Evolutionary conservation across 2,113 vertebrate genomes (phyloP), one percentile per base, ranked within the genome.

Genomic region (Pseudonaja textilis): DNA sequence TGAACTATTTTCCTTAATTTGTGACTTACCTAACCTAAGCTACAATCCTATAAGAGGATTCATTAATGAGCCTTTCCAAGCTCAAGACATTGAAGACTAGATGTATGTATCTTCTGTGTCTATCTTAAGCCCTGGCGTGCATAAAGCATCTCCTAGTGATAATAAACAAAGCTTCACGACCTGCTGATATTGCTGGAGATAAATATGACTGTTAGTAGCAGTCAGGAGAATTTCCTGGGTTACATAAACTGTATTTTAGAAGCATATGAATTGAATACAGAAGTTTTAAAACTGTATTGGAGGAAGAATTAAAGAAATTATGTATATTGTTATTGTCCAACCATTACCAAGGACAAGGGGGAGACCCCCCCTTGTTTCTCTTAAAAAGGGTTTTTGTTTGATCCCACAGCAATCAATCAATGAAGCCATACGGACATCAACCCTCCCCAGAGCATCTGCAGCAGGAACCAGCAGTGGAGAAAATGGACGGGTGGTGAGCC

Each of bases 371-470:
- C 97, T 96, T 92, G 96, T 97, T 97, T 95, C 97, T 98, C 97
- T 97, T 97, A 97, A 98, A 98, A 98, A 98, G 98, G 98, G 98
- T 98, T 98, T 98, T 97, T 98, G 98, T 98, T 98, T 98, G 96
- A 98, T 98, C 95, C 98, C 97, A 96, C 98, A 99, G 99, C 99
- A 99, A 98, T 99, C 99, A 97, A 98, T 99, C 98, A 99, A 98
- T 1, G 99, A 99, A 97, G 99, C 99, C 98, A 98, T 99, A 98
- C 98, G 97, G 98, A 99, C 99, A 97, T 99, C 99, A 96, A 99
- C 98, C 85, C 97, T 99, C 97, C 98, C 98, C 95, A 97, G 99
- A 95, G 98, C 98, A 91, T 99, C 98, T 14, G 98, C 98, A 94
- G 98, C 98, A n/a, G 98, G 97, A 97, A 98, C 98, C 57, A 98